A percentile compares a stretch with the other conserved stretches of the same genome.
These are phyloP conservation scores for Linepithema humile DNA, from an alignment of 1,140 invertebrate genomes.

Conservation along the genomic window DNA sequence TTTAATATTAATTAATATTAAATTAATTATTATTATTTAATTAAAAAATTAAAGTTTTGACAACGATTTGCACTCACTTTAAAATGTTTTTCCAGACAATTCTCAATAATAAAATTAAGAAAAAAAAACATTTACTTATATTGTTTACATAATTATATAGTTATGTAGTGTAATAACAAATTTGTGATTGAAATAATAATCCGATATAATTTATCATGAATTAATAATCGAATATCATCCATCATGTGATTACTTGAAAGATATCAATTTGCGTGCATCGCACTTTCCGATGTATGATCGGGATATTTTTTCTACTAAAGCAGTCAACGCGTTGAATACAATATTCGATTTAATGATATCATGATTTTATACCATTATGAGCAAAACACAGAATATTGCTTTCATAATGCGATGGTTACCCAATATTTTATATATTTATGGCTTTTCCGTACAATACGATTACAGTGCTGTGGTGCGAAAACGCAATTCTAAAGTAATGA, in stretches of 20 bases:
- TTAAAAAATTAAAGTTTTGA: too few relatives aligned
- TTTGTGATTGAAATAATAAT: too few relatives aligned
- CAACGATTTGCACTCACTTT: too few relatives aligned
- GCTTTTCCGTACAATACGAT: constrained; percentile 48
- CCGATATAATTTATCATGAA: too few relatives aligned
- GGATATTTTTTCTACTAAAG: neutral
- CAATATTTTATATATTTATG: constrained; percentile 59
- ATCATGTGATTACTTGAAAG: neutral
- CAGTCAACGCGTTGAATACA: neutral
- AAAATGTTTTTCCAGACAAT: too few relatives aligned
- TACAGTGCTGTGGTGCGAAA: constrained; percentile 40
- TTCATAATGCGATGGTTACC: constrained; percentile 48
- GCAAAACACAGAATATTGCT: constrained; percentile 14
- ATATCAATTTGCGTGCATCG: neutral
- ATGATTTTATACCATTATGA: neutral
- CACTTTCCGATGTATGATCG: neutral
- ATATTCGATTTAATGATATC: constrained; percentile 21
- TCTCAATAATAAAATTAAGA: too few relatives aligned
- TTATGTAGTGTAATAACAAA: neutral
- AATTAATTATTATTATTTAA: too few relatives aligned
- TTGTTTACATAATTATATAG: neutral
- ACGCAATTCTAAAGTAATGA: constrained; percentile 57
- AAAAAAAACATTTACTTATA: too few relatives aligned
- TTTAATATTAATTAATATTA: too few relatives aligned
- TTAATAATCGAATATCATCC: neutral